Percentiles rank a stretch among this genome's conserved stretches.
These are phyloP conservation scores for Slavum lentiscoides DNA, from an alignment of 2,888 invertebrate species.

Conservation along the genomic window DNA sequence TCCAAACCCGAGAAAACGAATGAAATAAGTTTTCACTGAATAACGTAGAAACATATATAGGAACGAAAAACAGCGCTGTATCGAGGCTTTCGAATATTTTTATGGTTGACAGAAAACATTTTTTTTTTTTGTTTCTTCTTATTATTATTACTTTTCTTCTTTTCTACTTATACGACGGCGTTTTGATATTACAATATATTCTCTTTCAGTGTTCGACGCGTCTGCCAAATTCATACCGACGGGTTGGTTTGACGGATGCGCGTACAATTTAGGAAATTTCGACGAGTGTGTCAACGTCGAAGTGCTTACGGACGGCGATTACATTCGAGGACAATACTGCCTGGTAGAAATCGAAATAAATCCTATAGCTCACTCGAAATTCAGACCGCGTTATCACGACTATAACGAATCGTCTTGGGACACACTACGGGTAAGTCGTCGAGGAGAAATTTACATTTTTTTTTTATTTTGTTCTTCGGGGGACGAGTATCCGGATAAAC, in stretches of 20 bases:
- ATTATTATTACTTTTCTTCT: too few species aligned
- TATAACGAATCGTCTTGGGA: slow-evolving; percentile 47
- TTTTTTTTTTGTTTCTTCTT: too few species aligned
- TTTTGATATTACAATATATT: too few species aligned
- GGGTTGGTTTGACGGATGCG: slow-evolving; percentile 54
- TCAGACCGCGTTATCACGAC: slow-evolving; percentile 15
- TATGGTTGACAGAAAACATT: too few species aligned
- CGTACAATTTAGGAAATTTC: slow-evolving; percentile 55
- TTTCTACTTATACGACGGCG: too few species aligned
- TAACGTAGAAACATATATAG: too few species aligned
- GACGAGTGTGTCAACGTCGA: slow-evolving; percentile 54
- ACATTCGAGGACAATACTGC: slow-evolving; percentile 55
- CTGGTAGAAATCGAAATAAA: slow-evolving; percentile 54
- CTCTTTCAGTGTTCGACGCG: slow-evolving; percentile 54
- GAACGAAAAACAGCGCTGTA: too few species aligned
- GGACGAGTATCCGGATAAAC: background rate
- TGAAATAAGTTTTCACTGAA: too few species aligned
- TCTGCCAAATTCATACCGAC: slow-evolving; percentile 52
- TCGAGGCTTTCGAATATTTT: too few species aligned
- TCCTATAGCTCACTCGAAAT: slow-evolving; percentile 52
- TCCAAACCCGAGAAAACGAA: too few species aligned
- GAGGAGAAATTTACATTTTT: too few species aligned
- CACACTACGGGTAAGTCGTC: slow-evolving; percentile 21
- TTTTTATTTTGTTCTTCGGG: background rate
- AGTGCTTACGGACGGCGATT: slow-evolving; percentile 16